phyloP scores from a whole-genome alignment of 1,140 invertebrate species.

The Colletes latitarsis region DNA sequence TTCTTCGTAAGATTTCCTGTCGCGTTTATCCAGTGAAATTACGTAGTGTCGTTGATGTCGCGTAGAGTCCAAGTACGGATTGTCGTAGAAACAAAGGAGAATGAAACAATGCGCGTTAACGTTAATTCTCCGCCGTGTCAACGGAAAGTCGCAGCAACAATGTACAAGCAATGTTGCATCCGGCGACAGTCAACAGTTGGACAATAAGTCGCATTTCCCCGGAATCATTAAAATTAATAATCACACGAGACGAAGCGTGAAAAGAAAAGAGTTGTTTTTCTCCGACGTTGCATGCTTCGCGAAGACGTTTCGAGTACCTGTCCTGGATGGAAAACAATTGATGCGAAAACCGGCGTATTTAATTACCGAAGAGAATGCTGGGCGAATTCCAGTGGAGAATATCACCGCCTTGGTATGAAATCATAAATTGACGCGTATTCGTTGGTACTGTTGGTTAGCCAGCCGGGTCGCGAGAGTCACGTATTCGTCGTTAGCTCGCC shows the following conservation, averaged over 20 bases:
- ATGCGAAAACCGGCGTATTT: too few relatives aligned
- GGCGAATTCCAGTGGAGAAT: background rate
- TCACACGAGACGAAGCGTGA: background rate
- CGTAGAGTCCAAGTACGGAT: conserved; percentile 11
- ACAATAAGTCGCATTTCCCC: too few relatives aligned
- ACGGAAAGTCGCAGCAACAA: conserved; percentile 23
- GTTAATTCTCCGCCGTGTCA: conserved; percentile 19
- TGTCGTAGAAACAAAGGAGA: conserved; percentile 16
- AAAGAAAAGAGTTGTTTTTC: too few relatives aligned
- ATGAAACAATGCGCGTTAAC: conserved; percentile 29
- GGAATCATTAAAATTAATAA: too few relatives aligned
- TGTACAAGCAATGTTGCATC: too few relatives aligned
- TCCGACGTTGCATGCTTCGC: too few relatives aligned
- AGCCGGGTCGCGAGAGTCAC: conserved; percentile 17
- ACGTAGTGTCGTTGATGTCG: background rate
- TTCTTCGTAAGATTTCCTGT: background rate
- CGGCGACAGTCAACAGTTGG: too few relatives aligned
- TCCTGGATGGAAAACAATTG: too few relatives aligned
- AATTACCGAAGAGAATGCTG: background rate
- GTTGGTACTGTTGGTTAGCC: background rate
- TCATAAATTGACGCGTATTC: conserved; percentile 14
- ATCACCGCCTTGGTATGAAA: background rate
- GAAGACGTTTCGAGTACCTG: too few relatives aligned
- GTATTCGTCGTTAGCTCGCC: conserved; percentile 21
- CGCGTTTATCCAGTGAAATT: background rate